Conservation (phyloP, 2,888 invertebrate species). For the Labia minor region DNA sequence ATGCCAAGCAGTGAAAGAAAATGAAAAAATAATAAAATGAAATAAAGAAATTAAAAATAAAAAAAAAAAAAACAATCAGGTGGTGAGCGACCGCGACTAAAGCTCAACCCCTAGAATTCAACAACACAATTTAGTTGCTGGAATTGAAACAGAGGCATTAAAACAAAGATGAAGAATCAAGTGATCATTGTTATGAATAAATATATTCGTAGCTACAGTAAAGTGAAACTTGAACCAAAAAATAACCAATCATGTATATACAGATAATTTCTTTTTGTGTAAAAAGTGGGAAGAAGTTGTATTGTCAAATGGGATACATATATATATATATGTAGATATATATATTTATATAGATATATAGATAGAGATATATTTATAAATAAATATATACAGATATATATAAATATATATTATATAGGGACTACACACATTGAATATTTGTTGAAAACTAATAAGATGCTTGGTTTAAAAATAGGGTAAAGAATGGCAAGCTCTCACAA, state of each 20-base stretch:
- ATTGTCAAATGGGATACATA: constrained; percentile 22
- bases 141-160: constrained; percentile 28
- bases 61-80: constrained; percentile 20
- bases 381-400: constrained; percentile 28
- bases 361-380: constrained; percentile 19
- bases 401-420: constrained; percentile 26
- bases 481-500: constrained; percentile 27
- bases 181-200: constrained; percentile 26
- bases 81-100: constrained; percentile 25
- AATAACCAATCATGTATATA: constrained; percentile 23
- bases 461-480: constrained; percentile 23
- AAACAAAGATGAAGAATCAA: constrained; percentile 27
- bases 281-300: constrained; percentile 25
- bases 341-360: constrained; percentile 22
- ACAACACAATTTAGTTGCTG: constrained; percentile 27
- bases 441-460: constrained; percentile 26
- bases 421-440: constrained; percentile 9
- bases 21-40: constrained; percentile 19
- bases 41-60: not conserved
- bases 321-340: constrained; percentile 24
- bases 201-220: constrained; percentile 26
- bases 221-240: constrained; percentile 23
- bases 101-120: constrained; percentile 27
- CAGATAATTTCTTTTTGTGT: constrained; percentile 23
- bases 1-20: constrained; percentile 28